Conservation (phyloP, 1,140 invertebrate genomes). For the Augochlora pura region DNA sequence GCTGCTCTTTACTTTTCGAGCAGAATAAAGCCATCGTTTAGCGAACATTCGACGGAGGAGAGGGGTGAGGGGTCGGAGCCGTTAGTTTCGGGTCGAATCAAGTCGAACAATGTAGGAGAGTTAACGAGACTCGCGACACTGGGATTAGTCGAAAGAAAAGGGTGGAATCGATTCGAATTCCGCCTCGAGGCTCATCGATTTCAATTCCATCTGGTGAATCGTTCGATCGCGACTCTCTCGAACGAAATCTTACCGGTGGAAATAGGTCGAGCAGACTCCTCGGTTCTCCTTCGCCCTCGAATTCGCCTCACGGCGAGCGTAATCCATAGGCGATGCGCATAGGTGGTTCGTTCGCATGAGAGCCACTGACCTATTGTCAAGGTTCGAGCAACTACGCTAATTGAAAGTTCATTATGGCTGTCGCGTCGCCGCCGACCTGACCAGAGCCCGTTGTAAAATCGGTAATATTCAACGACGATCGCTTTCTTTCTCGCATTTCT, state of each 20-base stretch:
- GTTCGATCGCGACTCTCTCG: background rate
- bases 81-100: no score
- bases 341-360: conserved; percentile 4
- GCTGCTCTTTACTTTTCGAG: no score
- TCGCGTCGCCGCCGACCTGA: background rate
- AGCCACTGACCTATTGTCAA: conserved; percentile 59
- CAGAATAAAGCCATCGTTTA: no score
- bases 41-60: no score
- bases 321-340: background rate
- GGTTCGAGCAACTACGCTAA: conserved; percentile 41
- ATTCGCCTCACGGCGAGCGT: background rate
- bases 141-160: background rate
- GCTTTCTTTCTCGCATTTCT: background rate
- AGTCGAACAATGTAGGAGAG: background rate
- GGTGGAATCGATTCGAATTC: background rate
- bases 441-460: background rate
- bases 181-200: background rate
- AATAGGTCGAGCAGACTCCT: background rate
- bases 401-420: conserved; percentile 50
- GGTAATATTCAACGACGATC: background rate
- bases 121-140: background rate
- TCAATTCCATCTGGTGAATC: background rate
- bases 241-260: background rate
- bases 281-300: background rate
- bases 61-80: no score